Evolutionary conservation across 1,140 invertebrate genomes (phyloP), one percentile per base, ranked within the genome.

Genomic region (Aphidius ervi): DNA sequence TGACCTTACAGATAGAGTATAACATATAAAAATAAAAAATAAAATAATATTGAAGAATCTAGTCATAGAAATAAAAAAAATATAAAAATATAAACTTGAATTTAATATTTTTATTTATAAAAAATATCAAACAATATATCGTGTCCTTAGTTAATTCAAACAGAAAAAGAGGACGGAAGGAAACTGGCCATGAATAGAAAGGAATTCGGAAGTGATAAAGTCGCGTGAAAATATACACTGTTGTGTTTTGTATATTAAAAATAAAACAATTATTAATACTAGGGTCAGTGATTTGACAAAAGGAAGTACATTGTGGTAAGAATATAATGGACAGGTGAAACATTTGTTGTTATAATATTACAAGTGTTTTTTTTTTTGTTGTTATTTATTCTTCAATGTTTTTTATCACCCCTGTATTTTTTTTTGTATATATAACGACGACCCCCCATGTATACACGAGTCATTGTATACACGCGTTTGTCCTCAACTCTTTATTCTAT

Each of bases 261-360:
- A 63, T 60, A 63, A 63, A 31, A 63, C 60, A 57, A 56, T 63
- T 40, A 60, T 59, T 20, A 62, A 41, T 48, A 46, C 48, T 39
- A 53, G n/a, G 48, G 9, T 41, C 16, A 46, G 54, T 65, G 65
- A 69, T 71, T 68, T 68, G 67, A 68, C 64, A 64, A 72, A 71
- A 72, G 70, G 70, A 72, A 72, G 70, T 72, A 68, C 70, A 72
- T 72, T 72, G 68, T 72, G 65, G 67, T 65, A 67, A 70, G 67
- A 71, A 70, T 74, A 73, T 74, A 73, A 74, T 72, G 67, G 65
- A 64, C 69, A 69, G 65, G 65, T 67, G 67, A 70, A 54, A 58
- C 60, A 63, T 62, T 64, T 47, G 58, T 31, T 31, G 23, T 31
- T 31, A 4, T 31, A 31, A 31, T 31, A 31, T 1, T 31, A 31